Evolutionary conservation across 2,113 vertebrate species (phyloP).

Genomic region (Zeus faber): DNA sequence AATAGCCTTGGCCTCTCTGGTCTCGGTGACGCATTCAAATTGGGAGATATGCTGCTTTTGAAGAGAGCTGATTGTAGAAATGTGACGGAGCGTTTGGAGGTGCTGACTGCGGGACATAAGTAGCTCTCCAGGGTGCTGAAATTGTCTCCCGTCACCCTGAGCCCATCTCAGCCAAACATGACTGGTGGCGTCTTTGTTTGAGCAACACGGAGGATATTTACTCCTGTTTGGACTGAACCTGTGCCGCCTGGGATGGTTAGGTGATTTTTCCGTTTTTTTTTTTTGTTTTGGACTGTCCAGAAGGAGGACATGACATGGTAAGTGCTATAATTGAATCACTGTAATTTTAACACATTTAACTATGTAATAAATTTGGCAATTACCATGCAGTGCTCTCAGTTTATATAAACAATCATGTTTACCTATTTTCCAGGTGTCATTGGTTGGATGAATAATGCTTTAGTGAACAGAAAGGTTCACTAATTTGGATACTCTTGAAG

Average conservation of each 20-base stretch:
- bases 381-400: background rate
- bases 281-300: conserved; percentile 24
- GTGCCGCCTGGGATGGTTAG: conserved; percentile 22
- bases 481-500: conserved; percentile 44
- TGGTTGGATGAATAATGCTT: conserved; percentile 26
- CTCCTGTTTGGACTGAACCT: background rate
- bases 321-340: conserved; percentile 10
- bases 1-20: no score
- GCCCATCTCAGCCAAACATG: conserved; percentile 26
- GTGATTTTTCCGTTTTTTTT: conserved; percentile 6
- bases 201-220: conserved; percentile 5
- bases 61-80: no score
- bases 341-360: background rate
- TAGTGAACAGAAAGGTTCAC: conserved; percentile 46
- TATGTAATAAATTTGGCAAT: background rate
- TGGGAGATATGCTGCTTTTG: no score
- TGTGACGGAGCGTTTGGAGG: conserved; percentile 33
- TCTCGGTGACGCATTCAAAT: no score
- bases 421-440: conserved; percentile 33
- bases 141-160: conserved; percentile 50
- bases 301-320: conserved; percentile 41
- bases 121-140: conserved; percentile 81
- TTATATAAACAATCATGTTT: background rate
- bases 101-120: conserved; percentile 57
- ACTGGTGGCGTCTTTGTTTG: conserved; percentile 31